Percentiles rank a stretch among this genome's conserved stretches.
phyloP scores from a whole-genome alignment of 92 coral and sea anemone species.

The Actinernus sp. region DNA sequence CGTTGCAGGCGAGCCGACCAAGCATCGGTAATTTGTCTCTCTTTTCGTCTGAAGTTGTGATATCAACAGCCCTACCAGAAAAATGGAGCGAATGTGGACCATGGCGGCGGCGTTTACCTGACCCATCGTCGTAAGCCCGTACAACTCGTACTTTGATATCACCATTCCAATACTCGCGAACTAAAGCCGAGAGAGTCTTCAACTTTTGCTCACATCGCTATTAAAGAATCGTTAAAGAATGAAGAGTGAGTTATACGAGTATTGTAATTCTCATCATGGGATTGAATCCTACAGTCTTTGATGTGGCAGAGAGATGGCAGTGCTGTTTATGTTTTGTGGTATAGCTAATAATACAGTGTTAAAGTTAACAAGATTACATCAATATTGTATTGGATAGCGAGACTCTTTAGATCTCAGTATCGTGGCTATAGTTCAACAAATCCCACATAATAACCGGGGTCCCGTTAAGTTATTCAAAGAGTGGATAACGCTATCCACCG shows the following conservation, averaged over 20 bases:
- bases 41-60: constrained; percentile 69
- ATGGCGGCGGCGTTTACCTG: constrained; percentile 21
- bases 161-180: constrained; percentile 54
- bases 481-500: too few relatives aligned
- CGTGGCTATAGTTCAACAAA: too few relatives aligned
- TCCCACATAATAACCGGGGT: too few relatives aligned
- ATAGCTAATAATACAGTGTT: too few relatives aligned
- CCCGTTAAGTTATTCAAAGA: too few relatives aligned
- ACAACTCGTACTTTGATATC: constrained; percentile 69
- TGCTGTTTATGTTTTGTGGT: too few relatives aligned
- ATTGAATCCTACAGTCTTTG: too few relatives aligned
- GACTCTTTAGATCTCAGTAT: too few relatives aligned
- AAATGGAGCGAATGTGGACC: constrained; percentile 56
- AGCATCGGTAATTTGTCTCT: constrained; percentile 54
- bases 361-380: too few relatives aligned
- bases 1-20: constrained; percentile 73
- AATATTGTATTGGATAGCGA: too few relatives aligned
- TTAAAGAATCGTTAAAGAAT: too few relatives aligned
- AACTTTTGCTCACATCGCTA: constrained; percentile 76
- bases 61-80: constrained; percentile 86
- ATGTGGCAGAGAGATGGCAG: too few relatives aligned
- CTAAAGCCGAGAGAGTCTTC: constrained; percentile 28
- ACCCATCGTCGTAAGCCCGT: constrained; percentile 65
- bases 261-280: not conserved
- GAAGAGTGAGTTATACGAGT: not conserved